phyloP scores from a whole-genome alignment of 2,888 invertebrate genomes.

The Anthoptus insignis region DNA sequence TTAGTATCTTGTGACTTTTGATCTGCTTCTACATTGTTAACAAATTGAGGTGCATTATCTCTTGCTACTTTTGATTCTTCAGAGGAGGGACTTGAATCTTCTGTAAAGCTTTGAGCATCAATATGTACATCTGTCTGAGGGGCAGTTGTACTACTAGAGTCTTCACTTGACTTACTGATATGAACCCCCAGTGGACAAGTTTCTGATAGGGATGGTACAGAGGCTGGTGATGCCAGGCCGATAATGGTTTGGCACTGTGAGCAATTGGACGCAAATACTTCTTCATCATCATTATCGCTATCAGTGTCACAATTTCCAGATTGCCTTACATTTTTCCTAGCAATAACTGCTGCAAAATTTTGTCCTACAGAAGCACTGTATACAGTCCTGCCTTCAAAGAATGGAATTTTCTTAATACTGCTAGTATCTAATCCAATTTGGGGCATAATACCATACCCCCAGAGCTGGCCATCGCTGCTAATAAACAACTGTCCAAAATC shows the following conservation, averaged over 20 bases:
- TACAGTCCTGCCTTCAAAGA: conserved; percentile 90
- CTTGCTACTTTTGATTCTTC: conserved; percentile 84
- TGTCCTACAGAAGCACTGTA: conserved; percentile 91
- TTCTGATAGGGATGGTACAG: conserved; percentile 88
- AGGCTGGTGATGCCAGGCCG: conserved; percentile 86
- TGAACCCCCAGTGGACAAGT: conserved; percentile 88
- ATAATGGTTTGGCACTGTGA: conserved; percentile 88
- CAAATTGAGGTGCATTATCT: conserved; percentile 71
- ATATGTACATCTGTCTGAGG: conserved; percentile 86
- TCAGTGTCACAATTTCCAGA: conserved; percentile 87
- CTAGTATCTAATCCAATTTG: conserved; percentile 88
- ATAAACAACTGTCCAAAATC: conserved; percentile 89
- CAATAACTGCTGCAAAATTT: conserved; percentile 92
- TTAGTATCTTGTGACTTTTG: conserved; percentile 58
- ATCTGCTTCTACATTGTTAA: conserved; percentile 58
- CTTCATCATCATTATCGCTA: conserved; percentile 87
- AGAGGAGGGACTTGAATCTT: conserved; percentile 86
- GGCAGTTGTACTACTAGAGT: conserved; percentile 87
- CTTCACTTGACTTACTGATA: conserved; percentile 87
- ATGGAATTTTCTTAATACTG: conserved; percentile 88
- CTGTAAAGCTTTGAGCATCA: conserved; percentile 84
- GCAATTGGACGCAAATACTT: conserved; percentile 89
- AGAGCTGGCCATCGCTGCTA: conserved; percentile 89
- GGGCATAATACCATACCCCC: conserved; percentile 90
- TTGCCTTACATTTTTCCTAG: conserved; percentile 86